A percentile compares a stretch with the other conserved stretches of the same genome.
Evolutionary conservation across 2,113 vertebrate genomes (phyloP).

Genomic region (Pagrus major): DNA sequence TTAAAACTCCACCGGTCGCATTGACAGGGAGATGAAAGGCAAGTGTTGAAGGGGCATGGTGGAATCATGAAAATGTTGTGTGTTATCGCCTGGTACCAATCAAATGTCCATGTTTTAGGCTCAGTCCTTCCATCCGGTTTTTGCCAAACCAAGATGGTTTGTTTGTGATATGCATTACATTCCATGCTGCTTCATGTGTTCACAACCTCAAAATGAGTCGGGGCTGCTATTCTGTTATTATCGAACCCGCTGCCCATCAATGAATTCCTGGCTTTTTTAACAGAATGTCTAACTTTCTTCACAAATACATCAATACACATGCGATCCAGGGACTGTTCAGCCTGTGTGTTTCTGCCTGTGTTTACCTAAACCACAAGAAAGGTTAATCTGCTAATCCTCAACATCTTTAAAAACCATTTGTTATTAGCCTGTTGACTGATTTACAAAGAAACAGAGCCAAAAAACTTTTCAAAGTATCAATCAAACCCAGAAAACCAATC

Average conservation of each 20-base stretch:
- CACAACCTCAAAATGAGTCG: slow-evolving; percentile 39
- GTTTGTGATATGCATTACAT: slow-evolving; percentile 43
- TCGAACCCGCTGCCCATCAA: slow-evolving; percentile 23
- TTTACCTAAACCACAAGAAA: slow-evolving; percentile 26
- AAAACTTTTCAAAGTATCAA: slow-evolving; percentile 32
- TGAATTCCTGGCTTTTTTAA: slow-evolving; percentile 25
- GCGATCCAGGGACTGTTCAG: background rate
- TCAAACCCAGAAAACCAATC: background rate
- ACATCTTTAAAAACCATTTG: background rate
- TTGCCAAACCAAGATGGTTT: slow-evolving; percentile 42
- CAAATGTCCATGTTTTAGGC: slow-evolving; percentile 26
- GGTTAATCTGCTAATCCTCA: background rate
- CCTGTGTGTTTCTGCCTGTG: background rate
- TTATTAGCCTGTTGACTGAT: background rate
- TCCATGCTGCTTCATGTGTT: slow-evolving; percentile 48
- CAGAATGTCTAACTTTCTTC: slow-evolving; percentile 9
- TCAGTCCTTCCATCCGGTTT: background rate
- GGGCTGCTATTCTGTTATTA: slow-evolving; percentile 48
- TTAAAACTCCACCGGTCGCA: slow-evolving; percentile 29
- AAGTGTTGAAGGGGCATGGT: slow-evolving; percentile 1
- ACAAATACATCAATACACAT: slow-evolving; percentile 25
- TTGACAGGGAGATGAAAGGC: slow-evolving; percentile 35
- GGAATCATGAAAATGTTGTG: slow-evolving; percentile 6
- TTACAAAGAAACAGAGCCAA: slow-evolving; percentile 1
- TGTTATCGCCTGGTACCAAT: slow-evolving; percentile 59